Evolutionary conservation across 2,888 invertebrate species (phyloP).

Genomic region (Drosophila kanekoi): DNA sequence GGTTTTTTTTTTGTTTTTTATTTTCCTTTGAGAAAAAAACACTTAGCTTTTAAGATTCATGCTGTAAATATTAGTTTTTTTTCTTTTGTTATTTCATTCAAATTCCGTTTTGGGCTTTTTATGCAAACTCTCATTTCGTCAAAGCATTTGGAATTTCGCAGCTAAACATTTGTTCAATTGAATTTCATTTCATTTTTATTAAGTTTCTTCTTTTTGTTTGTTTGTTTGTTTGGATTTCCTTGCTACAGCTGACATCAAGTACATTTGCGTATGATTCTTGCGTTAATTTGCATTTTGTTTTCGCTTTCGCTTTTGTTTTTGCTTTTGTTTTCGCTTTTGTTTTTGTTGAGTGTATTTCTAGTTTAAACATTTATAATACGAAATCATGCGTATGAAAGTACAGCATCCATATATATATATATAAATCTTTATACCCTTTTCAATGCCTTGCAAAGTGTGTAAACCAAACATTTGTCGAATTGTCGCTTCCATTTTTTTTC

Average conservation of each 20-base stretch:
- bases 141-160: conserved; percentile 24
- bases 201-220: conserved; percentile 38
- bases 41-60: conserved; percentile 76
- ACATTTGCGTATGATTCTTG: conserved; percentile 68
- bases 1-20: conserved; percentile 49
- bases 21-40: conserved; percentile 76
- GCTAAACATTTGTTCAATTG: conserved; percentile 37
- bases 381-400: conserved; percentile 73
- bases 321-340: too few relatives aligned
- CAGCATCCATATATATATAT: conserved; percentile 58
- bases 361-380: conserved; percentile 74
- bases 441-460: conserved; percentile 71
- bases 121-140: conserved; percentile 24
- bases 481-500: conserved; percentile 23
- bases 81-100: conserved; percentile 30
- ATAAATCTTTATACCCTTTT: conserved; percentile 63
- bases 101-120: conserved; percentile 11
- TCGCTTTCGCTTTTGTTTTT: neutral
- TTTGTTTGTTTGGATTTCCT: conserved; percentile 35
- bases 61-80: conserved; percentile 65
- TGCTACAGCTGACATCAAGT: conserved; percentile 77
- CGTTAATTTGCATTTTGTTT: conserved; percentile 46
- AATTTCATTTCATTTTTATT: conserved; percentile 30
- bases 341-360: conserved; percentile 60
- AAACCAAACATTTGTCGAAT: conserved; percentile 46